These are phyloP conservation scores for Myotis myotis DNA, from an alignment of 2,797 vertebrate genomes.

Conservation along the genomic window DNA sequence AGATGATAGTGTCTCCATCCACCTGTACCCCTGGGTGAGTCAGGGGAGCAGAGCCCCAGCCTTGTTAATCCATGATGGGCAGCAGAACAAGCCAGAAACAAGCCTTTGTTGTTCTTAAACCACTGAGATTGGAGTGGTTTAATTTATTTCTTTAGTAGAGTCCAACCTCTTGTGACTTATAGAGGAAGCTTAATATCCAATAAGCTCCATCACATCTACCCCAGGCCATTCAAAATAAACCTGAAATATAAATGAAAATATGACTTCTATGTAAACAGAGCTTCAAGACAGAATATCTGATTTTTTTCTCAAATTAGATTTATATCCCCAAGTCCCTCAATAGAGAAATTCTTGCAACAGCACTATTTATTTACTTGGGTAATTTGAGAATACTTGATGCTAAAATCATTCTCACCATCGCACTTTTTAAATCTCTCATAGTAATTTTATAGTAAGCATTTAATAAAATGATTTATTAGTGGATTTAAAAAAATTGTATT, in stretches of 20 bases:
- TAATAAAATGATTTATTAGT: slow-evolving; percentile 32
- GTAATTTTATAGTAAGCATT: slow-evolving; percentile 32
- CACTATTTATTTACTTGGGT: slow-evolving; percentile 31
- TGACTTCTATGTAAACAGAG: background rate
- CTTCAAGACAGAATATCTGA: background rate
- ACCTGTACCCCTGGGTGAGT: no score
- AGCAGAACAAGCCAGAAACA: background rate
- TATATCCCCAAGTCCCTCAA: background rate
- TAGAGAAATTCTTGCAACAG: background rate
- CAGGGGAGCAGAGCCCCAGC: background rate
- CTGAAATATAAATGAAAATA: slow-evolving; percentile 19
- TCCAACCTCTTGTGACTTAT: background rate
- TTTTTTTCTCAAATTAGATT: background rate
- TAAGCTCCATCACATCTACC: background rate
- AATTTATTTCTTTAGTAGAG: background rate
- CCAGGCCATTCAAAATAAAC: background rate
- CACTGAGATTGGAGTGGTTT: background rate
- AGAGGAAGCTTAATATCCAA: background rate
- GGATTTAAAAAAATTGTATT: background rate
- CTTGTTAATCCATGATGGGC: background rate
- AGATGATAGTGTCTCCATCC: background rate
- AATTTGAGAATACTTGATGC: slow-evolving; percentile 36
- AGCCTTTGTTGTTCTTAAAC: background rate
- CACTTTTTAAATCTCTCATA: slow-evolving; percentile 21
- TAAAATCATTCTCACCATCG: slow-evolving; percentile 36